phyloP scores from a whole-genome alignment of 2,797 vertebrate species.

The Tragelaphus eurycerus region DNA sequence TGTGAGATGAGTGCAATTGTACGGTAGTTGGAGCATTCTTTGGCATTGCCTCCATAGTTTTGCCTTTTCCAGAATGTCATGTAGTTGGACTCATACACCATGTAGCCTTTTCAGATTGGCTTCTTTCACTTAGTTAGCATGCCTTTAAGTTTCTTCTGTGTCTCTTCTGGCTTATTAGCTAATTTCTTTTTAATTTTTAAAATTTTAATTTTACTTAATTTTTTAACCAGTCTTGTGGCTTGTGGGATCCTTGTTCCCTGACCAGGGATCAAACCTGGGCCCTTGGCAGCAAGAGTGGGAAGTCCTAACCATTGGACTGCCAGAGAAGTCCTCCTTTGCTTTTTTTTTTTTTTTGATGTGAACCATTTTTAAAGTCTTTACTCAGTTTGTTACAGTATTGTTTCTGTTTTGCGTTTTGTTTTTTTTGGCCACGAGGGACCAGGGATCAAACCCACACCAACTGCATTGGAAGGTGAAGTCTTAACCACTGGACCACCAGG shows the following conservation, averaged over 20 bases:
- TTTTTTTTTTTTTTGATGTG: neutral
- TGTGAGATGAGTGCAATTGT: too few relatives aligned
- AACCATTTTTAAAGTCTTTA: neutral
- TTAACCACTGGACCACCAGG: neutral
- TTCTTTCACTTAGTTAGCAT: neutral
- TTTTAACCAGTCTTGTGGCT: neutral
- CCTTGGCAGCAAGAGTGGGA: neutral
- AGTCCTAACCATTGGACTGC: neutral
- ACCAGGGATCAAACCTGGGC: neutral
- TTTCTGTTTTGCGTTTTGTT: neutral
- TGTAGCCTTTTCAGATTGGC: neutral
- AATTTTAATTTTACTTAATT: neutral
- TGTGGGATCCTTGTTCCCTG: neutral
- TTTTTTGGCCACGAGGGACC: neutral
- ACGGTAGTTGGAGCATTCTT: too few relatives aligned
- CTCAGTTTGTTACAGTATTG: neutral
- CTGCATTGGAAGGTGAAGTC: neutral
- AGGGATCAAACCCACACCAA: neutral
- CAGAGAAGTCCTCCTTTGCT: neutral
- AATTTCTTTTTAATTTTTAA: neutral
- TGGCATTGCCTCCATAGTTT: neutral
- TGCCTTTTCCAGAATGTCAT: neutral
- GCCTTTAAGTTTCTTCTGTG: neutral
- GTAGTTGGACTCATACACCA: neutral
- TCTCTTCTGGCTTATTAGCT: neutral